Base-by-base conservation (phyloP, 2,888 invertebrate species). In the Dorcus hopei region DNA sequence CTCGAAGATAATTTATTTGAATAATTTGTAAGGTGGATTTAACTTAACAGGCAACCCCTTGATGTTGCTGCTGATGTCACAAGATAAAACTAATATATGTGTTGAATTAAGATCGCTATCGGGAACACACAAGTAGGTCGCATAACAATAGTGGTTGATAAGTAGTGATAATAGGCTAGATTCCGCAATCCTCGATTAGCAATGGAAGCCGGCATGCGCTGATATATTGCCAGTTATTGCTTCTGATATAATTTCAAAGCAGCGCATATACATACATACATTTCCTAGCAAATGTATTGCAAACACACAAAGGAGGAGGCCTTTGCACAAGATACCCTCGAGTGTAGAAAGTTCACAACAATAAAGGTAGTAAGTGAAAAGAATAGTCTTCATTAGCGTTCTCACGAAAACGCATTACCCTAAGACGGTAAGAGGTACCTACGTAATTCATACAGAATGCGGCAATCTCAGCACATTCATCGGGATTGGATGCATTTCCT, bases 181-280 rank as follows among this genome's bases (percentile, higher is more conserved):
- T 38, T 38, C 38, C 51, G 40, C 51, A 39, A 51, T 51, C 39
- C 51, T 16, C 38, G 51, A 51, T 51, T 33, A 51, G 40, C 40
- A 33, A 19, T 39, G 40, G 40, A 23, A 38, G 40, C 47, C 38
- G 51, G 51, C 51, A 16, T 6, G 40, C 40, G 38, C 40, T 51
- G 51, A 51, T 51, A 51, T 51, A 51, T 51, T 38, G 40, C 38
- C 51, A 51, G 51, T 51, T 51, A 51, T 51, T 51, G 51, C 51
- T 39, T 38, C 39, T 51, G 38, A 26, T 38, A 51, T 38, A 38
- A 19, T 51, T 39, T 40, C 51, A 40, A 38, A 19, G n/a, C 26
- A 19, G n/a, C 26, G 26, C 26, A 33, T 33, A 6, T 33, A 5
- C 26, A 33, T 33, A 33, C 19, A 19, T 19, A 19, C 19, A 19